phyloP scores from a whole-genome alignment of 92 coral and sea anemone genomes.

The Micromussa lordhowensis region DNA sequence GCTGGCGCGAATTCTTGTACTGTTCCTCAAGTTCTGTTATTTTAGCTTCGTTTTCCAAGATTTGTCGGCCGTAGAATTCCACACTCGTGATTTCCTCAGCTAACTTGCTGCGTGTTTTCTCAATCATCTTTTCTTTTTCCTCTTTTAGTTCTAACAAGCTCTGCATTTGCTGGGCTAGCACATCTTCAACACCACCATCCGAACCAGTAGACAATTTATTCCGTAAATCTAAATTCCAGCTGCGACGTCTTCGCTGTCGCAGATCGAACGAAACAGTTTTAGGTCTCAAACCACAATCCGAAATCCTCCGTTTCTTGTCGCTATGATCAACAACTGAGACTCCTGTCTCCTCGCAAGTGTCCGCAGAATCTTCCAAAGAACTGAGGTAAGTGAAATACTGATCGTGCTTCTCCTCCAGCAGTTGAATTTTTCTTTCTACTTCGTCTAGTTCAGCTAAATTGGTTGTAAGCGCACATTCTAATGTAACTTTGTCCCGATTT shows the following conservation, averaged over 20 bases:
- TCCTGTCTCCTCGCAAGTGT: slow-evolving; percentile 22
- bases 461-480: slow-evolving; percentile 65
- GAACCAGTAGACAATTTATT: not conserved
- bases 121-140: slow-evolving; percentile 70
- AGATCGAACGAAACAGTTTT: slow-evolving; percentile 28
- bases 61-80: slow-evolving; percentile 68
- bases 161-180: slow-evolving; percentile 37
- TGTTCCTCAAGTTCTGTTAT: slow-evolving; percentile 68
- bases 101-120: slow-evolving; percentile 61
- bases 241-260: slow-evolving; percentile 11
- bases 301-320: slow-evolving; percentile 29
- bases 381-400: slow-evolving; percentile 32
- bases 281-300: slow-evolving; percentile 31
- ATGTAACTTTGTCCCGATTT: slow-evolving; percentile 56
- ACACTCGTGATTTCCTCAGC: slow-evolving; percentile 66
- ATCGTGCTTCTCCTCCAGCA: slow-evolving; percentile 66
- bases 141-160: slow-evolving; percentile 59
- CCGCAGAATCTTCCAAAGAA: slow-evolving; percentile 11
- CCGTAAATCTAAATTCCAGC: slow-evolving; percentile 20
- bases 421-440: slow-evolving; percentile 64
- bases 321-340: slow-evolving; percentile 20
- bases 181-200: slow-evolving; percentile 6
- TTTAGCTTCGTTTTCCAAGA: slow-evolving; percentile 75
- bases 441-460: slow-evolving; percentile 73
- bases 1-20: slow-evolving; percentile 68